These are phyloP conservation scores for Elaeidobius kamerunicus DNA, from an alignment of 2,888 invertebrate genomes.

Conservation along the genomic window DNA sequence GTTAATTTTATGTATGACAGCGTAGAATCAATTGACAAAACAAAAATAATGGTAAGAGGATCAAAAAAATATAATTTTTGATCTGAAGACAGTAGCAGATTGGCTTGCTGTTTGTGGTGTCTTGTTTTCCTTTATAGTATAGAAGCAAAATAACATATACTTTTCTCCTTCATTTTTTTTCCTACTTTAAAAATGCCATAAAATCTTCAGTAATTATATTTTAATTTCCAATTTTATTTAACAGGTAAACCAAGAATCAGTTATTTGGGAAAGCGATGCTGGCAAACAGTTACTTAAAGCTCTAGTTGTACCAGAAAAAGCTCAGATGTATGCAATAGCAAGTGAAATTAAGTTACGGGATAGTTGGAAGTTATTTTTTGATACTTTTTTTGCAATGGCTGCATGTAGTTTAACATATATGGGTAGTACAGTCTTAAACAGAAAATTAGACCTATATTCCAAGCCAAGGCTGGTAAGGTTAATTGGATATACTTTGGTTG, in stretches of 20 bases:
- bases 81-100: too few relatives aligned
- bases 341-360: slow-evolving; percentile 66
- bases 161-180: too few relatives aligned
- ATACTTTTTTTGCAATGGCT: slow-evolving; percentile 54
- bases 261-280: slow-evolving; percentile 64
- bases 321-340: slow-evolving; percentile 77
- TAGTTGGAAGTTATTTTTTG: slow-evolving; percentile 57
- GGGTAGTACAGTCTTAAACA: slow-evolving; percentile 53
- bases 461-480: slow-evolving; percentile 53
- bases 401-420: slow-evolving; percentile 53
- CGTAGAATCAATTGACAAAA: slow-evolving; percentile 55
- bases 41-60: slow-evolving; percentile 54
- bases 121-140: too few relatives aligned
- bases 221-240: too few relatives aligned
- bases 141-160: too few relatives aligned
- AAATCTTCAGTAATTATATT: too few relatives aligned
- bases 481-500: slow-evolving; percentile 56
- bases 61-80: too few relatives aligned
- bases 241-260: slow-evolving; percentile 59
- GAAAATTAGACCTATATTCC: slow-evolving; percentile 54
- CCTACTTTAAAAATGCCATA: too few relatives aligned
- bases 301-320: slow-evolving; percentile 71
- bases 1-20: slow-evolving; percentile 63
- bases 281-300: slow-evolving; percentile 64
- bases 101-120: too few relatives aligned